These are phyloP conservation scores for Mesochorus sp. DNA, from an alignment of 2,888 invertebrate species.

Conservation along the genomic window DNA sequence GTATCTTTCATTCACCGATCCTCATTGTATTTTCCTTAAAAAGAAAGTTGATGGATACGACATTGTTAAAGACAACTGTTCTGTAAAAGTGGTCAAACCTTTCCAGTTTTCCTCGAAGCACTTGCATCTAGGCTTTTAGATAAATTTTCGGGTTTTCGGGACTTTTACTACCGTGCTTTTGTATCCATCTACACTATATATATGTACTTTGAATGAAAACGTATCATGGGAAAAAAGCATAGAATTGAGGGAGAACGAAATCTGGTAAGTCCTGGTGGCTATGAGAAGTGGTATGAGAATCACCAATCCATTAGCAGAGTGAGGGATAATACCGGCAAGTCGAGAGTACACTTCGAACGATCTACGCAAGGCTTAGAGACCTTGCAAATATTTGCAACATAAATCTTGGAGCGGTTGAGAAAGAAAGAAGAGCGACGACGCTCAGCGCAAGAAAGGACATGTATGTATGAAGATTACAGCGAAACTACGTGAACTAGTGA, in stretches of 20 bases:
- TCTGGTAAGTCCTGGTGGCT: neutral
- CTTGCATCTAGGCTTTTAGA: slow-evolving; percentile 66
- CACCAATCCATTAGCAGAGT: slow-evolving; percentile 72
- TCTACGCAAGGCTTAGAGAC: slow-evolving; percentile 58
- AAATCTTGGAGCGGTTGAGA: slow-evolving; percentile 65
- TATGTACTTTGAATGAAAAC: too few relatives aligned
- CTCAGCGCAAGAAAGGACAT: neutral
- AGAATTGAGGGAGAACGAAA: neutral
- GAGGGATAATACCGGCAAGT: slow-evolving; percentile 27
- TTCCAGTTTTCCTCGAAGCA: too few relatives aligned
- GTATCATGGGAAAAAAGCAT: slow-evolving; percentile 37
- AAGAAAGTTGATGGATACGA: too few relatives aligned
- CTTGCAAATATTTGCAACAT: slow-evolving; percentile 75
- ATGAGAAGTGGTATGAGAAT: neutral
- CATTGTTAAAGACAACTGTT: too few relatives aligned
- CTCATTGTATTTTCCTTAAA: too few relatives aligned
- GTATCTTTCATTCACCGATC: too few relatives aligned
- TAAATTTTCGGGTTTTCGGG: slow-evolving; percentile 63
- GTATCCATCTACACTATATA: too few relatives aligned
- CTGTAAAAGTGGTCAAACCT: too few relatives aligned
- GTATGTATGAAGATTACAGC: neutral
- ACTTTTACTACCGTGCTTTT: slow-evolving; percentile 20
- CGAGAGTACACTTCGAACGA: slow-evolving; percentile 19
- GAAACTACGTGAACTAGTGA: slow-evolving; percentile 38
- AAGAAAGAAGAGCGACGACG: neutral